Percentiles rank a stretch among this genome's conserved stretches.
phyloP scores from a whole-genome alignment of 2,797 vertebrate species.

The Karalla daura region DNA sequence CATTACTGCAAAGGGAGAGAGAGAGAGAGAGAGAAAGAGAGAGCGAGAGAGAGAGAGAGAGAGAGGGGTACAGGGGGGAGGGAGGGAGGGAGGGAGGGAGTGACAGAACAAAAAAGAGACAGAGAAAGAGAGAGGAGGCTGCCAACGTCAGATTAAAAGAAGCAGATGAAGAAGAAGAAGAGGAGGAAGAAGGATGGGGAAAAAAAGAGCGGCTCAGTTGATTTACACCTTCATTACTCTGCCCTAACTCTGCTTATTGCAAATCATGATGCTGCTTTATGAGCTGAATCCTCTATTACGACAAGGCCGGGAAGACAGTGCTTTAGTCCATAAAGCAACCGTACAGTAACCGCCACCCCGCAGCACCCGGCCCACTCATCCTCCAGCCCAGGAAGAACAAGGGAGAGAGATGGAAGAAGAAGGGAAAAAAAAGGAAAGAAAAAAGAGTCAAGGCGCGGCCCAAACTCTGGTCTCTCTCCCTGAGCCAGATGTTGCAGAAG shows the following conservation, averaged over 20 bases:
- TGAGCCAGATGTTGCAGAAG: slow-evolving; percentile 33
- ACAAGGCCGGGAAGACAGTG: slow-evolving; percentile 68
- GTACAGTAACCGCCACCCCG: slow-evolving; percentile 66
- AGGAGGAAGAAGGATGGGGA: too few relatives aligned
- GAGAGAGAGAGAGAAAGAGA: slow-evolving; percentile 1
- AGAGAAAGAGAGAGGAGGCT: slow-evolving; percentile 30
- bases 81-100: slow-evolving; percentile 16
- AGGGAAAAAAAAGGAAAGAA: not conserved
- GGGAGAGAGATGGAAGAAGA: slow-evolving; percentile 1
- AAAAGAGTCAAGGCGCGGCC: too few relatives aligned
- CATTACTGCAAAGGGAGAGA: slow-evolving; percentile 61
- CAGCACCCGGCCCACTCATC: slow-evolving; percentile 53
- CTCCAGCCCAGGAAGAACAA: slow-evolving; percentile 16
- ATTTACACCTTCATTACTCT: slow-evolving; percentile 81
- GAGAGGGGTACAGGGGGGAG: not conserved
- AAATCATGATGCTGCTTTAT: slow-evolving; percentile 80
- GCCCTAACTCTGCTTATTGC: slow-evolving; percentile 78
- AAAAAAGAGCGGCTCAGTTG: slow-evolving; percentile 61
- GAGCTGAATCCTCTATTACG: slow-evolving; percentile 76
- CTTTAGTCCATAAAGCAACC: slow-evolving; percentile 73
- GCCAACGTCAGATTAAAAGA: slow-evolving; percentile 69
- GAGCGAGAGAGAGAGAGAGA: too few relatives aligned
- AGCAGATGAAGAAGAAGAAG: slow-evolving; percentile 31
- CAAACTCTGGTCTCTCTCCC: too few relatives aligned
- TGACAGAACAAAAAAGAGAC: slow-evolving; percentile 38